Percentiles rank a stretch among this genome's conserved stretches.
These are phyloP conservation scores for Athripsodes cinereus DNA, from an alignment of 2,888 invertebrate genomes.

Conservation along the genomic window DNA sequence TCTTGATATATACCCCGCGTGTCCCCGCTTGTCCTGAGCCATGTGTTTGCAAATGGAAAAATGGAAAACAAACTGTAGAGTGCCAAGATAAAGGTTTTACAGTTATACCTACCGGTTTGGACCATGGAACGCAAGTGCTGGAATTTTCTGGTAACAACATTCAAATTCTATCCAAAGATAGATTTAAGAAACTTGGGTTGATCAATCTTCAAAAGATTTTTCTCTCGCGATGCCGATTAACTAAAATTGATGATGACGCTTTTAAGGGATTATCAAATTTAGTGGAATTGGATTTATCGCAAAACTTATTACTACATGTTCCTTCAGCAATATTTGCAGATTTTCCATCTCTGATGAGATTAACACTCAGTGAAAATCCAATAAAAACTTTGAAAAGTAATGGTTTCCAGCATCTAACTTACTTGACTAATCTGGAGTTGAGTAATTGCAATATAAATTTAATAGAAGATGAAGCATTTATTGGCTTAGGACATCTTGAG, in stretches of 20 bases:
- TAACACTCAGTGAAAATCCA: slow-evolving; percentile 76
- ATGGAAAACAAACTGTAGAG: slow-evolving; percentile 86
- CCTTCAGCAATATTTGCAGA: slow-evolving; percentile 75
- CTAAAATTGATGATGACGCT: slow-evolving; percentile 70
- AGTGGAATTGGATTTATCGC: slow-evolving; percentile 81
- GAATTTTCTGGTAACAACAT: slow-evolving; percentile 81
- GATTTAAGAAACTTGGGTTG: slow-evolving; percentile 71
- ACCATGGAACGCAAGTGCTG: slow-evolving; percentile 80
- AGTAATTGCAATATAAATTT: slow-evolving; percentile 72
- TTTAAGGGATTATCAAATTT: slow-evolving; percentile 81
- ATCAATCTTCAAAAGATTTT: slow-evolving; percentile 85
- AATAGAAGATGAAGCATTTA: slow-evolving; percentile 75
- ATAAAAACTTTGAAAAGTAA: slow-evolving; percentile 65
- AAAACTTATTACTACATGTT: slow-evolving; percentile 70
- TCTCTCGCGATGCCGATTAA: slow-evolving; percentile 70
- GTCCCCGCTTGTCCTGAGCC: slow-evolving; percentile 60
- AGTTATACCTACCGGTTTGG: slow-evolving; percentile 71
- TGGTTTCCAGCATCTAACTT: slow-evolving; percentile 68
- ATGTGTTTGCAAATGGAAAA: slow-evolving; percentile 89
- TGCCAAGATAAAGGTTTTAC: slow-evolving; percentile 74
- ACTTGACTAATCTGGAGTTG: slow-evolving; percentile 74
- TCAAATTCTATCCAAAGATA: slow-evolving; percentile 69
- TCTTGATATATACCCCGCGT: slow-evolving; percentile 31
- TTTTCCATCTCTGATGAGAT: slow-evolving; percentile 75
- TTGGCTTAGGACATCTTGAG: slow-evolving; percentile 73